Base-by-base conservation (phyloP, 2,888 invertebrate genomes). In the Vesta saturnalis region DNA sequence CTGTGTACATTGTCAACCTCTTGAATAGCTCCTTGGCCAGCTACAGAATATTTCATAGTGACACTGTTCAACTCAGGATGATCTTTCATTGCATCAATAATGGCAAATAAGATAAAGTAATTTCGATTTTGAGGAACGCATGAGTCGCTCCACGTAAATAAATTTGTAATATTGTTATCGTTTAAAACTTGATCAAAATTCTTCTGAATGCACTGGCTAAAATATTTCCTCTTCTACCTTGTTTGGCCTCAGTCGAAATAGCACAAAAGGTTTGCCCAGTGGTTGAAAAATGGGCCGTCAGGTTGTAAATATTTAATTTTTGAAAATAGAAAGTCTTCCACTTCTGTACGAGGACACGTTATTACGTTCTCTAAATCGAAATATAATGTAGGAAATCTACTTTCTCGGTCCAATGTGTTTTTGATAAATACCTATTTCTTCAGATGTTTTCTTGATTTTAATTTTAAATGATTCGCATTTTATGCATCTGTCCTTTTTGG, bases 311-410 rank as follows among this genome's bases (percentile, higher is more conserved):
- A 62, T 68, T 71, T 67, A 72, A 64, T 62, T 74, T 77, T 54
- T 63, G 72, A 70, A 69, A 71, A 64, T 77, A 74, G 59, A 71
- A 71, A 76, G 39, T 64, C 67, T 47, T 70, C 69, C 22, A 75
- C 67, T 69, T 71, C 73, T 52, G 75, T 70, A 59, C 70, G 67
- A 49, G 75, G 74, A 66, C 73, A 75, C 15, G 70, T 56, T 47
- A 77, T 62, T 60, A 77, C 75, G 69, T 76, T 77, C 59, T 74
- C 62, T 23, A 74, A 39, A 62, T 72, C 73, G 63, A 70, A 71
- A 49, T 6, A 21, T 39, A 23, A 54, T 49, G 1, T 30, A 14
- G 12, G 19, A 19, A 59, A n/a, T 46, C 18, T 16, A 46, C 30
- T 18, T 16, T 59, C 22, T 19, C 54, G n/a, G 22, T 21, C 19